Evolutionary conservation across 2,113 vertebrate genomes (phyloP), one percentile per base, ranked within the genome.

Genomic region (Menidia beryllina): DNA sequence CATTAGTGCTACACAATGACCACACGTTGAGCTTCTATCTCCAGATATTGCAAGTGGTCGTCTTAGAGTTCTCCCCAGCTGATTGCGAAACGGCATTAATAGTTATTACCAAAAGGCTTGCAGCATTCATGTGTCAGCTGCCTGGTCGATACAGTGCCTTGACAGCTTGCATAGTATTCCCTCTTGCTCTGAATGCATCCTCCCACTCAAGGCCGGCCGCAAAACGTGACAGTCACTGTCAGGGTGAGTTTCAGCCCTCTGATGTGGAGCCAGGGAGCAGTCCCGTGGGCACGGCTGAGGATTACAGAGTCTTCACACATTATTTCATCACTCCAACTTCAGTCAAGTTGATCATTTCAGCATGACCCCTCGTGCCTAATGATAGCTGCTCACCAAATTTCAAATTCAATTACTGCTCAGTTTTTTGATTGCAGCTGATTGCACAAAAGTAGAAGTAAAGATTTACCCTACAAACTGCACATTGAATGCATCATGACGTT

Each of bases 241-340:
- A 79, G 52, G 63, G 69, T 59, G 58, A 72, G 69, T 85, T 87
- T 72, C 34, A 73, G 60, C 71, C 56, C 67, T 86, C 70, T 87
- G 82, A 88, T 85, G 71, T 79, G 25, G 67, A 81, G 73, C 66
- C 63, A 60, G 66, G 36, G 39, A 70, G 30, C 52, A 14, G 58
- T 85, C 86, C 81, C 55, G 3, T 25, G 52, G 73, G 76, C 63
- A 12, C 15, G 51, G 62, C 56, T 23, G 60, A 63, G 36, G 59
- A 86, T 91, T 89, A 74, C 89, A 85, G 61, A 45, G 73, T 85
- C 68, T 80, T 71, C 72, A 59, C 80, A 43, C 85, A 62, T 76
- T 73, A 80, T 91, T 91, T 87, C 91, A 84, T 92, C 91, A 92
- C 53, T 71, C 76, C 49, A 55, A 77, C 77, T 87, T 74, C 69